Evolutionary conservation across 2,797 vertebrate genomes (phyloP).

Genomic region (Neosilurus hyrtlii): DNA sequence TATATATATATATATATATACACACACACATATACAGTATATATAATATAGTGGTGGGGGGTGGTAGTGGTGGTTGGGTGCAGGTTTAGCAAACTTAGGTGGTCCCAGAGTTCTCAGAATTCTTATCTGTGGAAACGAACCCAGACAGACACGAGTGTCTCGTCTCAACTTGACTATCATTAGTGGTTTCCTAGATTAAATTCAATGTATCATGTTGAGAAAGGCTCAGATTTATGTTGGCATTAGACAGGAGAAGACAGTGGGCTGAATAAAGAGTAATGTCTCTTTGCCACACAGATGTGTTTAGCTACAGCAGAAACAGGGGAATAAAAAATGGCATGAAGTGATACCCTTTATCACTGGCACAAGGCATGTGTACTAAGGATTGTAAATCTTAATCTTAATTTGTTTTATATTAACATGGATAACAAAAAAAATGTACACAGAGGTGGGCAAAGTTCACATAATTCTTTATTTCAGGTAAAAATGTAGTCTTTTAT

Average conservation of each 20-base stretch:
- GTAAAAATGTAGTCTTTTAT: not conserved
- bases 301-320: not conserved
- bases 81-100: slow-evolving; percentile 16
- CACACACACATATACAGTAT: too few species aligned
- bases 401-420: not conserved
- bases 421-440: not conserved
- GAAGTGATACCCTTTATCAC: not conserved
- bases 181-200: slow-evolving; percentile 30
- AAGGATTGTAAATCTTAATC: not conserved
- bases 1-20: too few species aligned
- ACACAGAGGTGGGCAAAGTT: not conserved
- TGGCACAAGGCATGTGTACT: not conserved
- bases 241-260: slow-evolving; percentile 24
- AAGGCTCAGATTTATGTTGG: slow-evolving; percentile 3
- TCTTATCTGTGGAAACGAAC: slow-evolving; percentile 14
- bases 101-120: slow-evolving; percentile 20
- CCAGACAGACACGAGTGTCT: slow-evolving; percentile 12
- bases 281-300: slow-evolving; percentile 9
- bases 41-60: too few species aligned
- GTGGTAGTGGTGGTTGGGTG: too few species aligned
- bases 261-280: slow-evolving; percentile 6
- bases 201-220: not conserved
- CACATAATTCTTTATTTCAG: not conserved
- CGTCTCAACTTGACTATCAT: slow-evolving; percentile 19
- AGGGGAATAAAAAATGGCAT: not conserved